Evolutionary conservation across 2,797 vertebrate species (phyloP), one percentile per base, ranked within the genome.

Genomic region (Enteromius viviparus): DNA sequence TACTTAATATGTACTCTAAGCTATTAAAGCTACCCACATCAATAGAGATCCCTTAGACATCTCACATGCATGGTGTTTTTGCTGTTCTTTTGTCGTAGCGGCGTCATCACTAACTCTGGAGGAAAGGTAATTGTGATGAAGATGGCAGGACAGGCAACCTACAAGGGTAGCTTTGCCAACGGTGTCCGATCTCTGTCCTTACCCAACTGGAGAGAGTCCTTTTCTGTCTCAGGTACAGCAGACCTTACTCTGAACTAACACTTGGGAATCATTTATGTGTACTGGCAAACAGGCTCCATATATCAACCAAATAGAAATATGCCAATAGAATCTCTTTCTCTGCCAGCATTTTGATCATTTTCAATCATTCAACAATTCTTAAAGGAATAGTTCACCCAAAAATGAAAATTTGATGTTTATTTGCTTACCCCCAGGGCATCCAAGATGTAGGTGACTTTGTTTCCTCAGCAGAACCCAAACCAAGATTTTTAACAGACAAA

Each of bases 111-210:
- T 86, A 97, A 97, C 84, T 37, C 95, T 1, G 98, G 98, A 32
- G 98, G 98, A 21, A 98, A 96, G 90, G 94, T 99, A 81, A 97
- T 98, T 0, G 96, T 99, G 85, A 97, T 89, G 91, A 99, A 99
- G 91, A 96, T 98, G 45, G 94, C 97, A 0, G 97, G 98, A 23
- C 97, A 97, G 83, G 94, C 94, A 0, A 81, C 90, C 58, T 99
- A 99, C 89, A 97, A 93, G 4, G 97, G 97, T 69, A 98, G 94
- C 89, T 96, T 95, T 66, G 94, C 96, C 85, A 94, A 97, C 0
- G 97, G 97, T 0, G 90, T 99, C 53, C 95, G 96, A 12, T 99
- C 98, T 0, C 87, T 97, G 79, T 97, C 98, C 0, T 91, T 99
- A 3, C 96, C 97, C 0, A 97, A 96, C 71, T 99, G 98, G 98